Base-by-base conservation (phyloP, 2,797 vertebrate genomes). In the Bovichtus diacanthus region DNA sequence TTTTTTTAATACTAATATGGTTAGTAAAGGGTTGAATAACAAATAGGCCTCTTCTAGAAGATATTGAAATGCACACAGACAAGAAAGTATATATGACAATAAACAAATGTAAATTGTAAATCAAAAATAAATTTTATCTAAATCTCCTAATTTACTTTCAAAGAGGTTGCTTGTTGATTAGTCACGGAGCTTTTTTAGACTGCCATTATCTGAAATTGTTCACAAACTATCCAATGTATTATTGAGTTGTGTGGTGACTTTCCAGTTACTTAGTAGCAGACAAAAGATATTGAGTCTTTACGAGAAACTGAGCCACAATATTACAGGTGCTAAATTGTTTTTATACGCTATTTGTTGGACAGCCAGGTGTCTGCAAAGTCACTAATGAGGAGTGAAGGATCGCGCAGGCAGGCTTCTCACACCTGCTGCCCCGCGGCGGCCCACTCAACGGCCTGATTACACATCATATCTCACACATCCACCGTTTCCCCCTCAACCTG, bases 361-460 rank as follows among this genome's bases (percentile, higher is more conserved):
- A 61, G 68, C 84, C 86, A 89, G 89, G 82, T 90, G 88, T 87
- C 59, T 82, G 64, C 66, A 49, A 66, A 62, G 77, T 86, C 56
- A 64, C 81, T 91, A 92, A 91, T 86, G 85, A 90, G 56, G 80
- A 86, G 44, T 84, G 92, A 93, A 72, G 65, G 23, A 85, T 65
- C 23, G 71, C 87, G 82, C 84, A 88, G 70, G 68, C 56, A 76
- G 75, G 78, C 78, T 64, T 51, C 69, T 81, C 76, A 90, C 91
- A 93, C 88, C 90, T 93, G 92, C 87, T 92, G 82, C 84, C 72
- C 67, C 12, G n/a, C 53, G 41, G 15, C 54, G 27, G 61, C 81
- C 72, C 66, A 73, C 78, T 71, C 76, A 54, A 76, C 78, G 63
- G 72, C 61, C 68, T 85, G 76, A 85, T 86, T 84, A 75, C 78